Percentiles rank a stretch among this genome's conserved stretches.
Evolutionary conservation across 2,113 vertebrate species (phyloP).

Genomic region (Eclectus roratus): DNA sequence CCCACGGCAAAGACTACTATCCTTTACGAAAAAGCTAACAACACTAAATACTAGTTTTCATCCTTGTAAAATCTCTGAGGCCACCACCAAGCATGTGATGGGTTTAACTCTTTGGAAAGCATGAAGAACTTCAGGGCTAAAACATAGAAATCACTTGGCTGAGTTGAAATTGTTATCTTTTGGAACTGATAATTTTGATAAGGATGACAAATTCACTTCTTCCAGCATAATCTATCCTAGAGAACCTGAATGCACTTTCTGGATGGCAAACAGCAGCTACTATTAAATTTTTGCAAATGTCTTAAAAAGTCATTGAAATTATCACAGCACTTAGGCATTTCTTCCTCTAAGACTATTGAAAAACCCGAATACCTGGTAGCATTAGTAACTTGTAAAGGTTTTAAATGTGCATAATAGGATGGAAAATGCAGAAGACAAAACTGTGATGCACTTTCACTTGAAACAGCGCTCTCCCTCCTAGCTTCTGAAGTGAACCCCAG

Average conservation of each 20-base stretch:
- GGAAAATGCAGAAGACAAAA: not conserved
- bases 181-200: slow-evolving; percentile 30
- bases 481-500: not conserved
- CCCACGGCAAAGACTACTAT: not conserved
- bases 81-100: not conserved
- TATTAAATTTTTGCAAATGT: slow-evolving; percentile 5
- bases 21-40: not conserved
- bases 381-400: not conserved
- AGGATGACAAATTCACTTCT: slow-evolving; percentile 13
- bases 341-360: not conserved
- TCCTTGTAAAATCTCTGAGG: not conserved
- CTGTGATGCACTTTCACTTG: not conserved
- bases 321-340: not conserved
- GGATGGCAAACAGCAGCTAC: not conserved
- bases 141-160: not conserved
- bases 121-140: not conserved
- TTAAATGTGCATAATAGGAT: not conserved
- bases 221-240: not conserved
- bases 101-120: not conserved
- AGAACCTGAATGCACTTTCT: not conserved
- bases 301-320: slow-evolving; percentile 37
- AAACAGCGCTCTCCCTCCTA: not conserved
- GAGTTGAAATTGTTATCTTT: not conserved
- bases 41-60: not conserved
- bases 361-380: not conserved